A percentile compares a stretch with the other conserved stretches of the same genome.
These are phyloP conservation scores for Scaptomyza flava DNA, from an alignment of 2,888 invertebrate genomes.

Conservation along the genomic window DNA sequence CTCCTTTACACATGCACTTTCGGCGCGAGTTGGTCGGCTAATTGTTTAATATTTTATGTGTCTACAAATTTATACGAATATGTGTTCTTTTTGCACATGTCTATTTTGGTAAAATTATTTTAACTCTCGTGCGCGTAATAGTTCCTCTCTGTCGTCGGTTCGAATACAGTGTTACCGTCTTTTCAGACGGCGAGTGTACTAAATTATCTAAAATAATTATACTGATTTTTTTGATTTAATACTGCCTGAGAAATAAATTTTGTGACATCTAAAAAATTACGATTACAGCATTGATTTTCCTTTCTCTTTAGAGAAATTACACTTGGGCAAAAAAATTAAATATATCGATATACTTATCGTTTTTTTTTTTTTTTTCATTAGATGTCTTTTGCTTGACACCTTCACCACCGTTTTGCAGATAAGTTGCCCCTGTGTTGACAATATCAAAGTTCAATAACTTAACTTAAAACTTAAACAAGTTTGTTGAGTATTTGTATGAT, in stretches of 20 bases:
- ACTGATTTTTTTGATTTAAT: neutral
- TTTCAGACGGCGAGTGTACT: conserved; percentile 2
- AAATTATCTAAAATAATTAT: conserved; percentile 8
- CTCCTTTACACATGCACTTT: conserved; percentile 10
- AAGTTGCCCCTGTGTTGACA: neutral
- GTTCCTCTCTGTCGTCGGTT: conserved; percentile 36
- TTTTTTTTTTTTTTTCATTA: conserved; percentile 18
- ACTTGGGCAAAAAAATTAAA: no score
- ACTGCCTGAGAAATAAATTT: neutral
- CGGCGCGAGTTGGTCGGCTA: conserved; percentile 12
- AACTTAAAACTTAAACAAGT: conserved; percentile 11
- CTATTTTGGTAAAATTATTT: conserved; percentile 24
- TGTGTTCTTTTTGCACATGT: conserved; percentile 22
- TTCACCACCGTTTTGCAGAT: neutral
- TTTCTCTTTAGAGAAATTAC: neutral
- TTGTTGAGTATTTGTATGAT: conserved; percentile 19
- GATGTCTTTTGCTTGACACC: neutral
- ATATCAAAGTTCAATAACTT: neutral
- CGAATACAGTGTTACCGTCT: conserved; percentile 37
- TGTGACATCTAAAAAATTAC: conserved; percentile 6
- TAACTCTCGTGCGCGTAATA: conserved; percentile 48
- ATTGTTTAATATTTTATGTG: neutral
- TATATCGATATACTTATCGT: conserved; percentile 19
- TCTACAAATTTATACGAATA: conserved; percentile 8
- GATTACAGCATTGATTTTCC: neutral